Evolutionary conservation across 2,888 invertebrate genomes (phyloP).

Genomic region (Tridacna crocea): DNA sequence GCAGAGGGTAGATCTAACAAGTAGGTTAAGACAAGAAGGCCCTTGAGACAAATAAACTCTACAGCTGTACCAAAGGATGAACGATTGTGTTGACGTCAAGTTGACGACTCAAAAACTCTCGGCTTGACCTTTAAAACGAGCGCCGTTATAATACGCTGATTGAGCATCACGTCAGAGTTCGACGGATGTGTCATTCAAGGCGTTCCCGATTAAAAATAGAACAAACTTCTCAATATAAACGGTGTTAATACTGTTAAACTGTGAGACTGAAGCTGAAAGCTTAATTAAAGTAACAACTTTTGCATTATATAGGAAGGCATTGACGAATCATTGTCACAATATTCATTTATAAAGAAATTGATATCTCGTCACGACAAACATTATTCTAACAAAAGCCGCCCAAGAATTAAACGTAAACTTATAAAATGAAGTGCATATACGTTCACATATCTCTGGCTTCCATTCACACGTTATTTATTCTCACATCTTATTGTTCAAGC

Average conservation of each 20-base stretch:
- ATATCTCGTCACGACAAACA: neutral
- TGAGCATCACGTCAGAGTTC: neutral
- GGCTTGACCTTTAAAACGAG: no score
- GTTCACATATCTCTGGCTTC: neutral
- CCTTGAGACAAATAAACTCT: no score
- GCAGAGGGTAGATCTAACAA: no score
- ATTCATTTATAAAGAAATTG: neutral
- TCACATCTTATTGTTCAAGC: neutral
- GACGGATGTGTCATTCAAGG: neutral
- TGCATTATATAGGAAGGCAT: neutral
- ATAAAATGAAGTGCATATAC: neutral
- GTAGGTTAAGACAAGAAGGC: no score
- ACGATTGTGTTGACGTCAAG: no score
- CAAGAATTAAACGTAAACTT: neutral
- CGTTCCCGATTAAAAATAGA: no score
- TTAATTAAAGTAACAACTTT: neutral
- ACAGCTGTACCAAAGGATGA: no score
- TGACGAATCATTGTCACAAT: neutral
- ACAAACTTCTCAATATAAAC: neutral
- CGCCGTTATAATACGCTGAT: neutral
- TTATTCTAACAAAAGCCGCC: neutral
- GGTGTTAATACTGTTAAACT: neutral
- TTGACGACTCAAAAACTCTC: no score
- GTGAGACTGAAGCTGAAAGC: neutral
- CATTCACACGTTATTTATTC: neutral